Conservation (phyloP, 2,113 vertebrate genomes). For the Ploceus nigricollis region DNA sequence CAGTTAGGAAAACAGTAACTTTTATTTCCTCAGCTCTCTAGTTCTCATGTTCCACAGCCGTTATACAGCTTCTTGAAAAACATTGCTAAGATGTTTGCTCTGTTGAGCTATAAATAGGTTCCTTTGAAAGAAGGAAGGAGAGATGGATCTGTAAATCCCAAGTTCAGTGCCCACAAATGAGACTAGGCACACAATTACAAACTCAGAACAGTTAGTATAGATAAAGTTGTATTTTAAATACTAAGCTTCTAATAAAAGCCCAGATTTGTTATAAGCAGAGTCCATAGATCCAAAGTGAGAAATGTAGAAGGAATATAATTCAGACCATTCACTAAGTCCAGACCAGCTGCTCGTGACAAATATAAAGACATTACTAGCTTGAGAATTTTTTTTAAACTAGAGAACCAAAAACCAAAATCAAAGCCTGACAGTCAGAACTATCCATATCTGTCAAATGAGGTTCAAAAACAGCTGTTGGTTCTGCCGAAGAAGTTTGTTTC, state of each 20-base stretch:
- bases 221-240: background rate
- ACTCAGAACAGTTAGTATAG: background rate
- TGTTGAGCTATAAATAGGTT: background rate
- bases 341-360: background rate
- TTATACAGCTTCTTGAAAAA: background rate
- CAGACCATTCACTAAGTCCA: background rate
- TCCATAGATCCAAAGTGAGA: background rate
- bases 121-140: background rate
- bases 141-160: background rate
- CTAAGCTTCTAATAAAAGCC: background rate
- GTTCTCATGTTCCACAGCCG: background rate
- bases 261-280: background rate
- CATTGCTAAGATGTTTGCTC: background rate
- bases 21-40: background rate
- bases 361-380: background rate
- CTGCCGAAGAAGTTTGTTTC: background rate
- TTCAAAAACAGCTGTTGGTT: background rate
- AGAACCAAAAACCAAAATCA: background rate
- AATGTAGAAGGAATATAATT: background rate
- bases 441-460: background rate
- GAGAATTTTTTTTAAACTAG: background rate
- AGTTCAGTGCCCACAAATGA: background rate
- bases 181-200: background rate
- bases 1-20: background rate
- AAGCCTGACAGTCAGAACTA: background rate